Evolutionary conservation across 2,113 vertebrate genomes (phyloP).

Genomic region (Hypomesus transpacificus): DNA sequence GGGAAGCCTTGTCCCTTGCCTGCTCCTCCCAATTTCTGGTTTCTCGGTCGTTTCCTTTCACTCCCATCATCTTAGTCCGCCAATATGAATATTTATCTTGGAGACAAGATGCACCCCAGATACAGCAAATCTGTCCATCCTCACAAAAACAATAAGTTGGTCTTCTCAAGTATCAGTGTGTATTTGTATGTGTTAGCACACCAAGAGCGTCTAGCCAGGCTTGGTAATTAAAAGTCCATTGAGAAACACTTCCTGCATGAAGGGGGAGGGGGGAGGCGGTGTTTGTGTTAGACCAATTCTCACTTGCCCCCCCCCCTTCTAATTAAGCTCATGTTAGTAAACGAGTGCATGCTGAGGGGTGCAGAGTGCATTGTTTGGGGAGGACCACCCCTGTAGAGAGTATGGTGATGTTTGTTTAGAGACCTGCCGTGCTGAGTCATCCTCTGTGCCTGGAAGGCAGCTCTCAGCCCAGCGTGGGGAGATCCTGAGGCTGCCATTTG

Average conservation of each 20-base stretch:
- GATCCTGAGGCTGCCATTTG: slow-evolving; percentile 22
- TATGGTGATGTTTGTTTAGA: slow-evolving; percentile 37
- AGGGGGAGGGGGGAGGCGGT: slow-evolving; percentile 2
- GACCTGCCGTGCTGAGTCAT: slow-evolving; percentile 31
- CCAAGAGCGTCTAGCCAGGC: slow-evolving; percentile 1
- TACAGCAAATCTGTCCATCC: slow-evolving; percentile 36
- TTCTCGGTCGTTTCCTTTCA: slow-evolving; percentile 22
- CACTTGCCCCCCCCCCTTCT: slow-evolving; percentile 11
- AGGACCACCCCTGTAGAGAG: slow-evolving; percentile 29
- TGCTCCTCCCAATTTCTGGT: slow-evolving; percentile 14
- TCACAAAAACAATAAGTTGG: slow-evolving; percentile 24
- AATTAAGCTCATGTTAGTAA: slow-evolving; percentile 43
- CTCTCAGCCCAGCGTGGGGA: neutral
- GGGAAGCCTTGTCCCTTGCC: slow-evolving; percentile 41
- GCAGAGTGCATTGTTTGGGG: slow-evolving; percentile 31
- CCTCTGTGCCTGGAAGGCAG: slow-evolving; percentile 8
- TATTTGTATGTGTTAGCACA: slow-evolving; percentile 3
- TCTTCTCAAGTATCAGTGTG: neutral
- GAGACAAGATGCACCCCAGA: slow-evolving; percentile 32
- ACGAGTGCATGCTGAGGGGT: slow-evolving; percentile 23
- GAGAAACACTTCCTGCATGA: slow-evolving; percentile 27
- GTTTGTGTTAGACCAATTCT: slow-evolving; percentile 35
- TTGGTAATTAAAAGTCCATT: slow-evolving; percentile 44
- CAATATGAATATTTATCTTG: slow-evolving; percentile 48
- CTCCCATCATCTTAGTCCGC: slow-evolving; percentile 27